A percentile compares a stretch with the other conserved stretches of the same genome.
These are phyloP conservation scores for Selenia dentaria DNA, from an alignment of 2,888 invertebrate species.

Conservation along the genomic window DNA sequence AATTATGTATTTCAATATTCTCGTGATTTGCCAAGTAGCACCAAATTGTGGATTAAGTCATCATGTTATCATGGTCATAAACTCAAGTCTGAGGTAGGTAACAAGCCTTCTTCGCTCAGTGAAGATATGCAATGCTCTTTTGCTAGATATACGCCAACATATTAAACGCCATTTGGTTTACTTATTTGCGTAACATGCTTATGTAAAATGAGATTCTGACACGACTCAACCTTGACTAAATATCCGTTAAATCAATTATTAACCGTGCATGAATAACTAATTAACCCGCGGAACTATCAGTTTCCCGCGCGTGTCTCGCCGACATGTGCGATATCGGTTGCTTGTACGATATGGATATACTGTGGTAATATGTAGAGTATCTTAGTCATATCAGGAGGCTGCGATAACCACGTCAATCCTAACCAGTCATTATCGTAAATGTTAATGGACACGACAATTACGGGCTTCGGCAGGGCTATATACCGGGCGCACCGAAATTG, in stretches of 20 bases:
- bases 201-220: constrained; percentile 5
- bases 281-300: constrained; percentile 13
- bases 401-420: constrained; percentile 73
- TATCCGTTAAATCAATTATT: constrained; percentile 20
- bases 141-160: too few species aligned
- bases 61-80: too few species aligned
- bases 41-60: too few species aligned
- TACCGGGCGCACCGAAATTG: constrained; percentile 62
- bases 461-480: constrained; percentile 58
- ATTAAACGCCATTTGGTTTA: too few species aligned
- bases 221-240: constrained; percentile 6
- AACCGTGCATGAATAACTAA: constrained; percentile 19
- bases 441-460: constrained; percentile 80
- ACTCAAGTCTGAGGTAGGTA: too few species aligned
- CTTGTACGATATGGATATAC: neutral
- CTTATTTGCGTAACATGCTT: too few species aligned
- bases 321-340: constrained; percentile 2
- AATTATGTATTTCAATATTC: too few species aligned
- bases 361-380: constrained; percentile 15
- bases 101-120: too few species aligned
- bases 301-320: neutral
- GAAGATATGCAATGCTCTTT: too few species aligned
- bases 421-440: constrained; percentile 79
- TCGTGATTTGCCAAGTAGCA: too few species aligned
- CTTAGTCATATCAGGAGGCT: constrained; percentile 53